Evolutionary conservation across 2,113 vertebrate species (phyloP).

Genomic region (Microtus oregoni): DNA sequence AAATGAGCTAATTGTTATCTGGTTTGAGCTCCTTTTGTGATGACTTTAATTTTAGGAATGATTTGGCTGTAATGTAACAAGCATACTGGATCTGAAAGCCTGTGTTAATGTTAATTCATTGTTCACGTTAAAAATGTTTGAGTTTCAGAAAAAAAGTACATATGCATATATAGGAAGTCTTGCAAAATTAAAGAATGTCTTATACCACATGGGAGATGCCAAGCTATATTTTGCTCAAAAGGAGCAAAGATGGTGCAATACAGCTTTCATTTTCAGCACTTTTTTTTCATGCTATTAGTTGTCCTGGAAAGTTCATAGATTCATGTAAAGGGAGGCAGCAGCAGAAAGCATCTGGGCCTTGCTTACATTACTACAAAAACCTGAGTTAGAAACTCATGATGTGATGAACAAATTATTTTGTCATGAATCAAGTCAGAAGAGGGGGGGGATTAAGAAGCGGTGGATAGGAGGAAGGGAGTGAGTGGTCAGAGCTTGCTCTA

Average conservation of each 20-base stretch:
- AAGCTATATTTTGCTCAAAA: conserved; percentile 68
- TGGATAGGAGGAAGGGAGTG: conserved; percentile 73
- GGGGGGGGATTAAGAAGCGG: conserved; percentile 75
- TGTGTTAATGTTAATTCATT: conserved; percentile 22
- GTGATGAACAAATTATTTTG: conserved; percentile 83
- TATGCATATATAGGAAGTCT: neutral
- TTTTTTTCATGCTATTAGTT: conserved; percentile 72
- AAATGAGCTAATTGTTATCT: neutral
- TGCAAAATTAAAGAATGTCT: conserved; percentile 60
- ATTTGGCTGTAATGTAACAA: neutral
- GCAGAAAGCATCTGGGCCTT: conserved; percentile 74
- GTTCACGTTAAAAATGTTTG: neutral
- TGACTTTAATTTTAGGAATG: neutral
- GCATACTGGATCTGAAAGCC: neutral
- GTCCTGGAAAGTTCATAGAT: conserved; percentile 72
- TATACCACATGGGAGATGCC: conserved; percentile 62
- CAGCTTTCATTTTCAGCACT: conserved; percentile 44
- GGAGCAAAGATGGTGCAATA: conserved; percentile 67
- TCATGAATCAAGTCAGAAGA: conserved; percentile 81
- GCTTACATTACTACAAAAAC: conserved; percentile 77
- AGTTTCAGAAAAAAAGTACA: neutral
- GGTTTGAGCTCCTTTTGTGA: neutral
- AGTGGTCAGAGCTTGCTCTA: conserved; percentile 74
- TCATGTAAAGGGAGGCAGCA: conserved; percentile 72
- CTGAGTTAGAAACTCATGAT: conserved; percentile 75